These are phyloP conservation scores for Otis tarda DNA, from an alignment of 2,113 vertebrate species.

Conservation along the genomic window DNA sequence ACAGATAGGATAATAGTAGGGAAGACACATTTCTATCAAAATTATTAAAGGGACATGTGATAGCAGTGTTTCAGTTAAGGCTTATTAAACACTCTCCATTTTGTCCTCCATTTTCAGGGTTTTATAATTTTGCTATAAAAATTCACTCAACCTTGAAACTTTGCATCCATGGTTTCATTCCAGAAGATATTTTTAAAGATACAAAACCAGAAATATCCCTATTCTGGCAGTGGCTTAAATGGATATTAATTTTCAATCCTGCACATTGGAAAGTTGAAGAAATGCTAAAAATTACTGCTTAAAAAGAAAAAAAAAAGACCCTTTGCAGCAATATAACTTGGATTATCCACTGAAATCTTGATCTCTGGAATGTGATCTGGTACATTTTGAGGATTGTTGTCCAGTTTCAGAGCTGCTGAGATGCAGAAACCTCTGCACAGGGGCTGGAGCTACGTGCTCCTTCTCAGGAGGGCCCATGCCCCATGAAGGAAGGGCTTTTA, in stretches of 20 bases:
- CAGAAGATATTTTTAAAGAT: conserved; percentile 61
- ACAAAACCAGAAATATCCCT: conserved; percentile 40
- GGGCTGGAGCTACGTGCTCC: not conserved
- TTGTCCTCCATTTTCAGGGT: conserved; percentile 33
- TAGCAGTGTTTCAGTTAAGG: conserved; percentile 18
- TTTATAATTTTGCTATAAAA: conserved; percentile 69
- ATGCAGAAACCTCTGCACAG: not conserved
- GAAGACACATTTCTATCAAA: conserved; percentile 4
- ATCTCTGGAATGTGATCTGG: not conserved
- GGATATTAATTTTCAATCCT: conserved; percentile 17
- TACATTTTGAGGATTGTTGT: not conserved
- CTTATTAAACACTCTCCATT: conserved; percentile 48
- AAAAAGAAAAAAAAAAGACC: not conserved
- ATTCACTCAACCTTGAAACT: conserved; percentile 59
- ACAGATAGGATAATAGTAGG: not conserved
- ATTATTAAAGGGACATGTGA: conserved; percentile 43
- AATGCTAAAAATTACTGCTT: not conserved
- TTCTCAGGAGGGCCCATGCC: not conserved
- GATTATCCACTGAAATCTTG: not conserved
- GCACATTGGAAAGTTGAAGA: not conserved
- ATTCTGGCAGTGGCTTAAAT: conserved; percentile 9
- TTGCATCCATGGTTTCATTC: conserved; percentile 39
- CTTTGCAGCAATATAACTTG: not conserved
- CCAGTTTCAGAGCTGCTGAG: not conserved
- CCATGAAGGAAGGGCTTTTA: no score